Percentiles rank a stretch among this genome's conserved stretches.
phyloP scores from a whole-genome alignment of 2,797 vertebrate species.

The Anabas testudineus region DNA sequence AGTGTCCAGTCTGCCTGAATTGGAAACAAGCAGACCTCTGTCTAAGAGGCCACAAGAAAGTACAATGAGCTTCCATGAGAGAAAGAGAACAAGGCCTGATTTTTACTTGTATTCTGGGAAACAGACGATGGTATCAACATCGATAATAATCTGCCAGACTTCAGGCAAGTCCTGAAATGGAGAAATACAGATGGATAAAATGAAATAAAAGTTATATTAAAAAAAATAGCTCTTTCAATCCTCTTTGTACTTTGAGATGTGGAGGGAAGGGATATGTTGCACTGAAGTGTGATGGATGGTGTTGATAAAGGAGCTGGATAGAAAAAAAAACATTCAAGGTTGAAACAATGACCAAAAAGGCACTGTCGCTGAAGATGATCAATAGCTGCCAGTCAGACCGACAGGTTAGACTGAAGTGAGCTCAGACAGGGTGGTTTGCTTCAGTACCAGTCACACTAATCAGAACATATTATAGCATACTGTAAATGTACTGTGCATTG shows the following conservation, averaged over 20 bases:
- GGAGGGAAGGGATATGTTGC: conserved; percentile 14
- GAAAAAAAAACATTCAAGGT: conserved; percentile 53
- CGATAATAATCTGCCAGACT: conserved; percentile 8
- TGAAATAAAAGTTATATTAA: conserved; percentile 24
- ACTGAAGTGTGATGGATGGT: conserved; percentile 64
- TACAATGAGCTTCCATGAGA: not conserved
- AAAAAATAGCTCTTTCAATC: conserved; percentile 8
- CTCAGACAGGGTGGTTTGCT: conserved; percentile 32
- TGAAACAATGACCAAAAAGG: conserved; percentile 76
- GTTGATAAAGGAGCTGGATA: conserved; percentile 44
- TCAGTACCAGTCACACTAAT: conserved; percentile 31
- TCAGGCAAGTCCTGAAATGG: not conserved
- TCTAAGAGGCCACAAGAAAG: conserved; percentile 13
- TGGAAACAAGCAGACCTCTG: conserved; percentile 38
- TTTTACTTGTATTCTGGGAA: conserved; percentile 15
- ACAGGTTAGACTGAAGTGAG: conserved; percentile 40
- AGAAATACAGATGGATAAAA: conserved; percentile 2
- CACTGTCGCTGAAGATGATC: conserved; percentile 65
- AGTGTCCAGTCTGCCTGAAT: conserved; percentile 32
- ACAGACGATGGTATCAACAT: not conserved
- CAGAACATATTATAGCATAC: too few relatives aligned
- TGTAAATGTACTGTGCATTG: too few relatives aligned
- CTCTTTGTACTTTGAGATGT: conserved; percentile 15
- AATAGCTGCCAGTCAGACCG: conserved; percentile 63
- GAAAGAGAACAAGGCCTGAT: not conserved